Evolutionary conservation across 1,140 invertebrate species (phyloP), one percentile per base, ranked within the genome.

Genomic region (Mycetomoellerius zeteki): DNA sequence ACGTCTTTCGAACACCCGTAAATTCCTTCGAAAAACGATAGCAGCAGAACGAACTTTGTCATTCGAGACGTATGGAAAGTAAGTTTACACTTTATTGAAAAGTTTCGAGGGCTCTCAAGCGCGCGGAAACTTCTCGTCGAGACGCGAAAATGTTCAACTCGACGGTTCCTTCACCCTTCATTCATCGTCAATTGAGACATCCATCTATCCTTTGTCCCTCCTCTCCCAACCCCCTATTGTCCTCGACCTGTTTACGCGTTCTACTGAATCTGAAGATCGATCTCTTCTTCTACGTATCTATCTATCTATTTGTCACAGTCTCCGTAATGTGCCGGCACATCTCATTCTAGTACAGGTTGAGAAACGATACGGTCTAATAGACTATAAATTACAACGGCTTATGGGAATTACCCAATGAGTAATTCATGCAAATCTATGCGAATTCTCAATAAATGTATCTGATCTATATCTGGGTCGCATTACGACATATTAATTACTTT

Each of bases 41-140:
- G 73, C 75, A 52, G 50, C 52, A 43, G 58, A 64, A 64, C 24
- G 72, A 89, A 89, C 58, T 86, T 89, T 52, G 56, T 56, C 67
- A 54, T 50, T 47, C 43, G 81, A 82, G 87, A 89, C 87, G 88
- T 89, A 89, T 89, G 88, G 84, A 89, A 89, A 89, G 71, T 58
- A 88, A 86, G 76, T 27, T 69, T 19, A 65, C 71, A 76, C 71
- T 86, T 89, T 89, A 89, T 89, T 89, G 88, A 89, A 89, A 89
- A 89, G 88, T 89, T 89, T 89, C 76, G 52, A 47, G 75, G 75
- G 76, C 76, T 71, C 87, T 86, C 88, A 86, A 89, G 88, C 65
- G 87, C 81, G 87, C 71, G 81, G 21, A 72, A 89, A 89, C 67
- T 89, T 89, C 27, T 21, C 73, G 65, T 62, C 58, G 64, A 65